Percentiles rank a stretch among this genome's conserved stretches.
These are phyloP conservation scores for Philereme transversata DNA, from an alignment of 2,888 invertebrate species.

Conservation along the genomic window DNA sequence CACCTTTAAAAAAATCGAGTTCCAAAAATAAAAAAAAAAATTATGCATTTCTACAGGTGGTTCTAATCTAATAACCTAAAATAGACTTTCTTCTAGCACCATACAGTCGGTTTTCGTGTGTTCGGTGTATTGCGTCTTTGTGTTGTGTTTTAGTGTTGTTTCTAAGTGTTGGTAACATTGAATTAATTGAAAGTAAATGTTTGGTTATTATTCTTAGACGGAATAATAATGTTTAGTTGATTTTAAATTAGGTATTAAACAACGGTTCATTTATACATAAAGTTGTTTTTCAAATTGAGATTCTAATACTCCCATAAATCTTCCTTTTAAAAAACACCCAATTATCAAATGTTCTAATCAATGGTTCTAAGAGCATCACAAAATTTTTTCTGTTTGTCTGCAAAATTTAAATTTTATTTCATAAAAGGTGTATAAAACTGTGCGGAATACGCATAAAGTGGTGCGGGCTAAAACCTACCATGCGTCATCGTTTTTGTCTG, in stretches of 20 bases:
- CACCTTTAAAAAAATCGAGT: conserved; percentile 2
- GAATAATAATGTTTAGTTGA: neutral
- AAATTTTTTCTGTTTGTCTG: too few species aligned
- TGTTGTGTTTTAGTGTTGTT: conserved; percentile 34
- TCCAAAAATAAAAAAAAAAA: conserved; percentile 25
- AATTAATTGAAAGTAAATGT: conserved; percentile 22
- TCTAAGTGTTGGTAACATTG: conserved; percentile 27
- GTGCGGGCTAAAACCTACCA: neutral
- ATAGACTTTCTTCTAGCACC: conserved; percentile 34
- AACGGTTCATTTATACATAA: neutral
- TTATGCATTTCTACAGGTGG: conserved; percentile 52
- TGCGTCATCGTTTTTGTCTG: neutral
- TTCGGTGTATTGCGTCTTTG: conserved; percentile 18
- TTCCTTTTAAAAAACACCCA: too few species aligned
- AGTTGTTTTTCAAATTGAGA: neutral
- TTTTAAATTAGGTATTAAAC: neutral
- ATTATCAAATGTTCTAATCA: too few species aligned
- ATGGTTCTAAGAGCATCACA: too few species aligned
- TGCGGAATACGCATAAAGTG: neutral
- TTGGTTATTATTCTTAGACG: conserved; percentile 5
- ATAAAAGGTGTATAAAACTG: too few species aligned
- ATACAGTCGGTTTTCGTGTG: conserved; percentile 34
- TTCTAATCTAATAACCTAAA: conserved; percentile 34
- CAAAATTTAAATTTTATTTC: too few species aligned
- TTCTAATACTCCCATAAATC: neutral